phyloP scores from a whole-genome alignment of 2,113 vertebrate species.

The Geococcyx californianus region DNA sequence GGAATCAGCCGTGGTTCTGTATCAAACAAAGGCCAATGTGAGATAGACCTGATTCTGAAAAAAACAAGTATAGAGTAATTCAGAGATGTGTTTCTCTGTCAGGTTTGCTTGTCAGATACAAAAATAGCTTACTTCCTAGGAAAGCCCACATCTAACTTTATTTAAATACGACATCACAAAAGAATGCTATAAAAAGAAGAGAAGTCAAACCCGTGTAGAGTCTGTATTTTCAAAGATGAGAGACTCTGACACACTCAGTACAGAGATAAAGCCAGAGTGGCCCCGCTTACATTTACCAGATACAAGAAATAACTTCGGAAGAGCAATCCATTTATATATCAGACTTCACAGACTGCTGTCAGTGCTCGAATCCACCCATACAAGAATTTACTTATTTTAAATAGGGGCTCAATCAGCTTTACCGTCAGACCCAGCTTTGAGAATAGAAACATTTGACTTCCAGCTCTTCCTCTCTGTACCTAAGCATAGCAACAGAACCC shows the following conservation, averaged over 20 bases:
- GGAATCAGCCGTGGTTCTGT: not conserved
- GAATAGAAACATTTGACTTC: not conserved
- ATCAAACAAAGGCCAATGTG: not conserved
- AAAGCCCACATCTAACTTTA: not conserved
- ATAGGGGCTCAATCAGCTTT: not conserved
- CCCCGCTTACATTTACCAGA: not conserved
- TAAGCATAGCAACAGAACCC: not conserved
- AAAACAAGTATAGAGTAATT: not conserved
- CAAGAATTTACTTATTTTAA: not conserved
- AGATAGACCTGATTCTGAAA: not conserved
- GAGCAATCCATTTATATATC: not conserved
- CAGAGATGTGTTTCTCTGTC: not conserved
- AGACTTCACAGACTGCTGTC: slow-evolving; percentile 11
- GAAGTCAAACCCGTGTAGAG: not conserved
- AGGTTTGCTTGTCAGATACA: not conserved
- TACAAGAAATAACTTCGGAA: not conserved
- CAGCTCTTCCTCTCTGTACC: not conserved
- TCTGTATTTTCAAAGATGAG: not conserved
- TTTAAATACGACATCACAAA: not conserved
- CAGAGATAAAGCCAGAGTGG: not conserved
- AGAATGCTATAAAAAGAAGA: not conserved
- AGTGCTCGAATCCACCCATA: not conserved
- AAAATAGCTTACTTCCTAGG: not conserved
- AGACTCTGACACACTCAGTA: not conserved
- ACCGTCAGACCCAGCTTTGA: not conserved